Conservation (phyloP, 2,888 invertebrate species). For the Pandemis cinnamomeana region DNA sequence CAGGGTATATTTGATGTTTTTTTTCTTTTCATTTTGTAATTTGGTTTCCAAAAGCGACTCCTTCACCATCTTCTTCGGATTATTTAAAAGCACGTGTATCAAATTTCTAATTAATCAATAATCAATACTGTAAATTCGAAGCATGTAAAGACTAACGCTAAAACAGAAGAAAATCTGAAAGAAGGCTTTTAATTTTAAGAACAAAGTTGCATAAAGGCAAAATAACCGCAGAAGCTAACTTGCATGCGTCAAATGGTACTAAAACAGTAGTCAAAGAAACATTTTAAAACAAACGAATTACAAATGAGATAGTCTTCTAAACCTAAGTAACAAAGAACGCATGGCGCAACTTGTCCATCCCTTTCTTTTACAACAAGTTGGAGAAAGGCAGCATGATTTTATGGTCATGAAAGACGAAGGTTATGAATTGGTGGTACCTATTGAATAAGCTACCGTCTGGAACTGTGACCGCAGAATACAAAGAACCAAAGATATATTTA, state of each 20-base stretch:
- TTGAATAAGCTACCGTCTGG: constrained; percentile 5
- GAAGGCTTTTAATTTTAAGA: background rate
- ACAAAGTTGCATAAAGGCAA: background rate
- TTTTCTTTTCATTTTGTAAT: no score
- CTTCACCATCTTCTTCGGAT: no score
- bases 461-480: constrained; percentile 3
- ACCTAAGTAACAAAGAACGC: background rate
- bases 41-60: no score
- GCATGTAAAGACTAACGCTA: no score
- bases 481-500: background rate
- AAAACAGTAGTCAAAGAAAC: background rate
- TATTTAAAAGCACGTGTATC: no score
- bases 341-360: background rate
- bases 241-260: background rate
- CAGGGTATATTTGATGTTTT: no score
- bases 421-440: background rate
- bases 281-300: background rate
- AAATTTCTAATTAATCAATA: no score
- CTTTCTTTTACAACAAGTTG: background rate
- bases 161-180: background rate
- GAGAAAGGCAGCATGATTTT: background rate
- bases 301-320: no score
- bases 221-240: background rate
- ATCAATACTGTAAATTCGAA: no score
- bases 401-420: background rate